Evolutionary conservation across 2,113 vertebrate species (phyloP), one percentile per base, ranked within the genome.

Genomic region (Paramisgurnus dabryanus): DNA sequence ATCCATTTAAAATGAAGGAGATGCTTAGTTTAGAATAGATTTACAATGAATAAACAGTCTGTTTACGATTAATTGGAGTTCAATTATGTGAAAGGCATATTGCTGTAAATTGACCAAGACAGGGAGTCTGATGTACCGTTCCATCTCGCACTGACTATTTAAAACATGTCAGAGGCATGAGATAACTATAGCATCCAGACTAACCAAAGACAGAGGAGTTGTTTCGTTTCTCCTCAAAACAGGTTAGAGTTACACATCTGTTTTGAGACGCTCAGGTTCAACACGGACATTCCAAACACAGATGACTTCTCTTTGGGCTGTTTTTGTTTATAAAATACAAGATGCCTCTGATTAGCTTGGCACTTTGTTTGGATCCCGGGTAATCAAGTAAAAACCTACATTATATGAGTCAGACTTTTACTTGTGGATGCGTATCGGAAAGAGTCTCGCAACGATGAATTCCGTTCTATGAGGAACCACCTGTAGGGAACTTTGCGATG

Each of bases 311-410:
- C 66, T 71, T 84, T 76, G 66, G 49, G 60, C 85, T 90, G 87
- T 87, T 90, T 85, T 91, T 88, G 86, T 91, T 88, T 88, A 72
- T 40, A 70, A 49, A 47, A 68, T 74, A 41, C 63, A 85, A 39
- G 80, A 74, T 88, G 87, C 80, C 89, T 86, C 60, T 6, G 87
- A 90, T 93, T 89, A 91, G 86, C 81, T 83, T 89, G 89, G 84
- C 85, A 83, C 34, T 69, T 79, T 92, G 90, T 92, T 92, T 93
- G 89, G 83, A 86, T 90, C 81, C 57, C 53, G 66, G 17, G 53
- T 88, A 86, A 88, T 88, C 88, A 85, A 87, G 88, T 68, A 79
- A 58, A 83, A 81, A 68, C 76, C 83, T 86, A 85, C 75, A 80
- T 86, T 75, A 74, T 57, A 50, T 89, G 90, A 92, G 81, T 91